These are phyloP conservation scores for Austrolebias charrua DNA, from an alignment of 2,797 vertebrate genomes.

Conservation along the genomic window DNA sequence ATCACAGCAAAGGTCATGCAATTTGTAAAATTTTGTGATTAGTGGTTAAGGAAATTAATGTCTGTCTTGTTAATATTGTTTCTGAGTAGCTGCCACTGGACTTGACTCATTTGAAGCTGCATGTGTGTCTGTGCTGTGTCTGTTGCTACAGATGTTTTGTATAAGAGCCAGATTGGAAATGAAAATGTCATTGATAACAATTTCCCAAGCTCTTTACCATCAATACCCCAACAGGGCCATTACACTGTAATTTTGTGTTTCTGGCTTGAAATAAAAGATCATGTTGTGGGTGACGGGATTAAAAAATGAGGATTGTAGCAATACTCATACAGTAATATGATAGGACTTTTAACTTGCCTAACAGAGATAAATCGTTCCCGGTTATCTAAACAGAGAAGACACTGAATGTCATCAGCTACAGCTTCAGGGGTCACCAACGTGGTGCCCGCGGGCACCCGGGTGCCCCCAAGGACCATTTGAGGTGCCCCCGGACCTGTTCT, in stretches of 20 bases:
- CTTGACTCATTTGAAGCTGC: not conserved
- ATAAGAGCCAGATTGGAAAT: conserved; percentile 17
- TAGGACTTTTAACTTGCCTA: too few relatives aligned
- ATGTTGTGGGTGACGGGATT: not conserved
- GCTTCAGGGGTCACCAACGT: too few relatives aligned
- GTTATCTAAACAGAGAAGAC: not conserved
- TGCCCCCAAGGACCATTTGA: too few relatives aligned
- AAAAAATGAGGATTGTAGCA: not conserved
- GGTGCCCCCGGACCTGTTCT: too few relatives aligned
- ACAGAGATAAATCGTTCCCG: not conserved
- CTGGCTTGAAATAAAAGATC: not conserved
- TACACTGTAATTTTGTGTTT: conserved; percentile 15
- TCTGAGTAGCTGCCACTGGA: not conserved
- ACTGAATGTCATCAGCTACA: not conserved
- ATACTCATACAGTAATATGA: not conserved
- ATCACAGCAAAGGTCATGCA: too few relatives aligned
- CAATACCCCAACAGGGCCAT: conserved; percentile 8
- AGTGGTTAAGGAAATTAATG: too few relatives aligned
- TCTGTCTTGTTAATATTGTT: too few relatives aligned
- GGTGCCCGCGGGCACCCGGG: too few relatives aligned
- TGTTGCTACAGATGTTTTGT: conserved; percentile 1
- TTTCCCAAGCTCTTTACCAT: conserved; percentile 24
- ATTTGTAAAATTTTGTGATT: too few relatives aligned
- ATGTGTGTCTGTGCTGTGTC: not conserved
- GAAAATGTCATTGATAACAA: conserved; percentile 43